These are phyloP conservation scores for Orchesella flavescens DNA, from an alignment of 2,888 invertebrate species.

Conservation along the genomic window DNA sequence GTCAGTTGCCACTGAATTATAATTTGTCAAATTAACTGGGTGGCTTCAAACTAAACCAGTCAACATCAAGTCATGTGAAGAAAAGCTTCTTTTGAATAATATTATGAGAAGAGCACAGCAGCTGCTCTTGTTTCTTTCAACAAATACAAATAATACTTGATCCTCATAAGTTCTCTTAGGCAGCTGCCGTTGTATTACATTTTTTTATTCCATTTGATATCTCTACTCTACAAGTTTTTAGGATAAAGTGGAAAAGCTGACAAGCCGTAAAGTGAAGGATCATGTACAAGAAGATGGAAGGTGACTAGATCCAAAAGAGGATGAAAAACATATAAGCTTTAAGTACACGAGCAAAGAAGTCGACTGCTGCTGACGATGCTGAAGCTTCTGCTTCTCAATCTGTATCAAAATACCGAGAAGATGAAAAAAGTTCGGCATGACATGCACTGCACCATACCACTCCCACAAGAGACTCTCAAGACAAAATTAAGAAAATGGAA, in stretches of 20 bases:
- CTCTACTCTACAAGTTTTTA: constrained; percentile 1
- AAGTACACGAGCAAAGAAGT: too few relatives aligned
- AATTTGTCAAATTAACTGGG: constrained; percentile 55
- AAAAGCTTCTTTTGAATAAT: constrained; percentile 26
- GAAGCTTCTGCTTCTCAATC: too few relatives aligned
- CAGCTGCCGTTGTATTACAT: constrained; percentile 24
- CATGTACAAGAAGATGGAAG: constrained; percentile 28
- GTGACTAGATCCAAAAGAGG: constrained; percentile 10
- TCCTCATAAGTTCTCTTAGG: not conserved
- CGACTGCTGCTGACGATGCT: too few relatives aligned
- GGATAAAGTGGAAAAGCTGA: constrained; percentile 38
- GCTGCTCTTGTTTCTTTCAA: constrained; percentile 5
- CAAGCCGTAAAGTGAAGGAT: constrained; percentile 57
- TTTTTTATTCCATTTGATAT: not conserved
- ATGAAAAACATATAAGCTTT: not conserved
- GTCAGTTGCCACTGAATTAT: constrained; percentile 55
- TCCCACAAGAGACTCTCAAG: constrained; percentile 2
- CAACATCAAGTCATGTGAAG: constrained; percentile 33
- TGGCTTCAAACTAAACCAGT: constrained; percentile 23
- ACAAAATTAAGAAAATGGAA: not conserved
- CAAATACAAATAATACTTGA: not conserved
- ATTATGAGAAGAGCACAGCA: constrained; percentile 29
- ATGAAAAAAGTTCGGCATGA: not conserved
- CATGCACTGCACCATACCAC: not conserved
- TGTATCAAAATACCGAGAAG: too few relatives aligned